These are phyloP conservation scores for Sturnus vulgaris DNA, from an alignment of 2,113 vertebrate genomes.

Conservation along the genomic window DNA sequence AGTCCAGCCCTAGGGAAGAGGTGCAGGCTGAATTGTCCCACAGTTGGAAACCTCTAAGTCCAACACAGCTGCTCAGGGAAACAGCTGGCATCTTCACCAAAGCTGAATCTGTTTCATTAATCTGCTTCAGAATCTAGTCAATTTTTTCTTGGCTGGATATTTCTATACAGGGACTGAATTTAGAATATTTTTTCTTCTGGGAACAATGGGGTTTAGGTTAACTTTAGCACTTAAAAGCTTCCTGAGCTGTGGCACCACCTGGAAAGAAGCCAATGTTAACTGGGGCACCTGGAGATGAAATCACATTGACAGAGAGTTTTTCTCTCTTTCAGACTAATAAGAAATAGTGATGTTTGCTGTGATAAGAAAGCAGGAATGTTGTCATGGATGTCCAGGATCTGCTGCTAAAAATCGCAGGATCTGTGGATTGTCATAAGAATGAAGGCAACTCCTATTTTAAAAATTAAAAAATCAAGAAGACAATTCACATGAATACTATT, in stretches of 20 bases:
- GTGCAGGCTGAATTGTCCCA: not conserved
- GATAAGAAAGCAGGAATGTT: not conserved
- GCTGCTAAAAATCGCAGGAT: not conserved
- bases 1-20: not conserved
- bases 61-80: not conserved
- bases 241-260: not conserved
- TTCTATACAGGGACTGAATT: not conserved
- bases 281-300: not conserved
- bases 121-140: not conserved
- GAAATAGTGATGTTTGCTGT: not conserved
- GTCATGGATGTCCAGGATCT: not conserved
- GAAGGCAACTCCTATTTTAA: not conserved
- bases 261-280: not conserved
- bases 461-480: constrained; percentile 27
- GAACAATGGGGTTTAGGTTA: not conserved
- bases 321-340: not conserved
- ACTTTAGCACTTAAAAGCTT: not conserved
- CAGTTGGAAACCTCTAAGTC: not conserved
- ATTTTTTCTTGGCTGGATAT: not conserved
- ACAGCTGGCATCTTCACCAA: not conserved
- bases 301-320: not conserved
- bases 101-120: not conserved
- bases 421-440: not conserved
- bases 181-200: not conserved
- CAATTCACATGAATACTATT: not conserved